Base-by-base conservation (phyloP, 2,888 invertebrate species). In the Phaonia tiefii region DNA sequence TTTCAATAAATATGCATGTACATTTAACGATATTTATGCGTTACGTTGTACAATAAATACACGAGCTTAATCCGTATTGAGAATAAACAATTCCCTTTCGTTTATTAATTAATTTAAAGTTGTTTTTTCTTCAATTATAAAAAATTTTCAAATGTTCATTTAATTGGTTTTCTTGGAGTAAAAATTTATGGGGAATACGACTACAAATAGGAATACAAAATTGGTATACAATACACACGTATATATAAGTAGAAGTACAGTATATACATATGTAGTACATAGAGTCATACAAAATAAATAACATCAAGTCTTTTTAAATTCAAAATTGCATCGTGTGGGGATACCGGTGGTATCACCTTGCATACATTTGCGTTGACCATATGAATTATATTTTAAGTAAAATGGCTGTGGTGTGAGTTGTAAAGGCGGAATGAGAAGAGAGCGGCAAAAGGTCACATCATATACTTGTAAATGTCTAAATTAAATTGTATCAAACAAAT, bases 231-330 rank as follows among this genome's bases (percentile, higher is more conserved):
- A 22, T 54, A 54, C 54, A 22, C 20, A 49, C 17, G 20, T 49
- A 49, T 54, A n/a, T n/a, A n/a, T 3, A 54, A 17, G 46, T 25
- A 63, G 20, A 54, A 17, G 46, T 25, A 63, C n/a, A 54, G 54
- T 25, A 54, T 22, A 22, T 49, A 46, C 13, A 46, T 46, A 46
- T n/a, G n/a, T n/a, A 46, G 17, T 54, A 56, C 25, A 51, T 51
- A 73, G 17, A 67, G 54, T n/a, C 60, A 49, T 20, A 42, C 46
- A n/a, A 25, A 58, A 67, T 44, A 49, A n/a, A 73, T 46, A 74
- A 79, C 75, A 79, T 75, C 60, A 80, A 80, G 75, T 80, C 80
- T 76, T 73, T 54, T 74, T 79, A 51, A 70, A 25, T 74, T 66
- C 42, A 46, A 63, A 73, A 73, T 69, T 42, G 22, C 65, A 49